These are phyloP conservation scores for Eristalinus aeneus DNA, from an alignment of 2,888 invertebrate genomes.

Conservation along the genomic window DNA sequence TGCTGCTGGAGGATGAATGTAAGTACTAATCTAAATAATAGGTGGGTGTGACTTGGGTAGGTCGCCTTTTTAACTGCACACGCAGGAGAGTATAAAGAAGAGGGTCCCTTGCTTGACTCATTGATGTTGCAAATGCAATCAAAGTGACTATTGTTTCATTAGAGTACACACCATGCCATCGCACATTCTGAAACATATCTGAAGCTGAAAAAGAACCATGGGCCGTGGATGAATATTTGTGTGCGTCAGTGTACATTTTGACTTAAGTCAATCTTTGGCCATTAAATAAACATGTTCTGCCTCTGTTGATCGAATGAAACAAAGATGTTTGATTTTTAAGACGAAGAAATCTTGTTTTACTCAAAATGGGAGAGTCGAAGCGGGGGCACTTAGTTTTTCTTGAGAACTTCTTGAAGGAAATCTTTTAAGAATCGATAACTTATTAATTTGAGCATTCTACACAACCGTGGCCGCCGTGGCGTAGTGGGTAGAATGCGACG, in stretches of 20 bases:
- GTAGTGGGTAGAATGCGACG: no score
- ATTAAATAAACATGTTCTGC: conserved; percentile 64
- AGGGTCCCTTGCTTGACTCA: conserved; percentile 54
- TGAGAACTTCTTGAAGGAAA: no score
- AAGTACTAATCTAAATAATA: conserved; percentile 71
- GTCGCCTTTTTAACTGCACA: conserved; percentile 61
- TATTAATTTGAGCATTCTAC: no score
- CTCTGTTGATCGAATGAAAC: conserved; percentile 34
- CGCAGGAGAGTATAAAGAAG: conserved; percentile 38
- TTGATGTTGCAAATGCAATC: conserved; percentile 71
- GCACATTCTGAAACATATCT: neutral
- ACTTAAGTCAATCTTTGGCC: conserved; percentile 59
- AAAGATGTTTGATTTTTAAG: conserved; percentile 10
- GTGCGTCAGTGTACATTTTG: conserved; percentile 29
- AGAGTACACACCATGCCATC: conserved; percentile 47
- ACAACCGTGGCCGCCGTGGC: no score
- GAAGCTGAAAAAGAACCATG: neutral
- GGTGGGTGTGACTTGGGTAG: conserved; percentile 71
- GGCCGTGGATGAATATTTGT: neutral
- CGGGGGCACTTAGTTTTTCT: no score
- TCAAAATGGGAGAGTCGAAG: no score
- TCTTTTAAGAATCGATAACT: no score
- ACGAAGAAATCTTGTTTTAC: neutral
- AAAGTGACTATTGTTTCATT: conserved; percentile 71
- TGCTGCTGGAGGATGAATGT: conserved; percentile 67